Evolutionary conservation across 64 coral and sea anemone species (phyloP), one percentile per base, ranked within the genome.

Genomic region (Hydrozoanthus tunicans): DNA sequence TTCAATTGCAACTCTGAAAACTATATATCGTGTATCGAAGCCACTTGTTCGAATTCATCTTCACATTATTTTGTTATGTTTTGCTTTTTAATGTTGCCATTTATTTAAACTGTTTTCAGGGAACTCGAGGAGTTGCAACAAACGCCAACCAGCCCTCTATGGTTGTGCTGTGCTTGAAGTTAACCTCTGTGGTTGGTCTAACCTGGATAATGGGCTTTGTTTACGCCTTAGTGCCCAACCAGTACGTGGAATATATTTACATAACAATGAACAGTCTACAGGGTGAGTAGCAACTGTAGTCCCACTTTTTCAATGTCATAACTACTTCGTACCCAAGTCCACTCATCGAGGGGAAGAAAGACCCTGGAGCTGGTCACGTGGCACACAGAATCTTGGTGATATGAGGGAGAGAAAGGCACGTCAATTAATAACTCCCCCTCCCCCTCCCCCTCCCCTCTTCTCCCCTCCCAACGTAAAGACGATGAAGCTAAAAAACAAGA

Each of bases 141-240:
- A 15, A 20, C 7, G 66, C 8, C 53, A 13, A 1, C 14, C 26
- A 66, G 14, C 81, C 81, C 1, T 66, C 51, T 14, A 65, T 67
- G 7, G 68, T 60, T 15, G 12, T 83, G 1, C 12, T 83, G 62
- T 83, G 81, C 51, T 66, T 83, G 12, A 83, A 83, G 62, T 60
- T 83, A 43, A 83, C 81, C 2, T 83, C 61, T 1, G 81, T 83
- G 2, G 66, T 83, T 60, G 81, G 81, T 43, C 81, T 83, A 5
- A 62, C 60, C 66, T 83, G 81, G 81, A 11, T 53, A 1, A 27
- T 83, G 62, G 81, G 81, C 6, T 67, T 83, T 3, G 62, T 53
- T 32, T 65, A 83, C 13, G 27, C 62, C 61, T 53, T 83, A 13
- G 62, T 11, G n/a, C 61, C 14, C 12, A 83, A 53, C 81, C 81